Evolutionary conservation across 2,888 invertebrate genomes (phyloP), one percentile per base, ranked within the genome.

Genomic region (Mesorhabditis belari): DNA sequence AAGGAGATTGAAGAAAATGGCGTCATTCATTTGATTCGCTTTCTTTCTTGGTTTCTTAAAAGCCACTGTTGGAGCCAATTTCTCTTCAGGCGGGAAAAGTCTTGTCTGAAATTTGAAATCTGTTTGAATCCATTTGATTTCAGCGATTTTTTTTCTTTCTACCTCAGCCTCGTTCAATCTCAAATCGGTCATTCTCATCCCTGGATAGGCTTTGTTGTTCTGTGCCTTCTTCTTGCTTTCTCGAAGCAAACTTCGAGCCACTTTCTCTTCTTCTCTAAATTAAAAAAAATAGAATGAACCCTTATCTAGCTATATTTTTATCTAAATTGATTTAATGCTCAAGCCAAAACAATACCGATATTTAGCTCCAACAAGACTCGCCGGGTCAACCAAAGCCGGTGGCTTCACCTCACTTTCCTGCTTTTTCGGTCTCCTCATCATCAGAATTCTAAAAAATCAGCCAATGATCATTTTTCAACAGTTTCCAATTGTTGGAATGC

Each of bases 1-100:
- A 5, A 79, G 62, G 6, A 79, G 56, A 63, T 79, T 79, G 52
- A 70, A 64, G 60, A 79, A 76, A 21, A 79, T 71, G 24, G 75
- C 64, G 58, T 77, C 79, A 62, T 79, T 73, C 17, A 77, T 64
- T 17, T 63, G 57, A 24, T 76, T 68, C 50, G 64, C 70, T 26
- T 24, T 64, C n/a, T 63, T 53, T 56, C 66, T 71, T 0, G 67
- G 64, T 24, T 69, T 70, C 53, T 66, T 54, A 24, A 74, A 70
- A 1, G 71, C 66, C 12, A 74, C 67, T 12, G 74, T 69, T 3
- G 74, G 71, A 6, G 69, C 71, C 3, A 63, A 62, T 9, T 67
- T 64, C 35, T 62, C 61, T 29, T 56, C 21, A 44, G 56, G 56
- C 17, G 29, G 55, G 51, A 59, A 35, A n/a, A 35, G 44, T 17